These are phyloP conservation scores for Monoplex corrugatus DNA, from an alignment of 2,888 invertebrate species.

Conservation along the genomic window DNA sequence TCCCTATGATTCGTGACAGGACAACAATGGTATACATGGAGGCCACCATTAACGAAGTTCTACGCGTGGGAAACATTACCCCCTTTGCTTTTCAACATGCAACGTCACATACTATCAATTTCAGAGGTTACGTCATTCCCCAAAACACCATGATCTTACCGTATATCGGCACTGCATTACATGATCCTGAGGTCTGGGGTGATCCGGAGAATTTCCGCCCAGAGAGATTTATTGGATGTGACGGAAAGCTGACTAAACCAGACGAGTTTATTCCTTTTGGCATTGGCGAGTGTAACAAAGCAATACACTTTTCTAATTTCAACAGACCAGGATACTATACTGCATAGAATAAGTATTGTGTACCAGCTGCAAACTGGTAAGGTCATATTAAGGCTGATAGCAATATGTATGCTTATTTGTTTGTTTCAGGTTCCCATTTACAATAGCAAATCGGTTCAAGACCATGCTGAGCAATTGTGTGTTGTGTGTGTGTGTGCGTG, in stretches of 20 bases:
- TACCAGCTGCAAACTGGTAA: too few species aligned
- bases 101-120: conserved; percentile 62
- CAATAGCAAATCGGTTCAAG: too few species aligned
- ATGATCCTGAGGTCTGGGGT: conserved; percentile 64
- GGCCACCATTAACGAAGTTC: background rate
- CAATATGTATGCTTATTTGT: too few species aligned
- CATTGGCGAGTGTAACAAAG: conserved; percentile 62
- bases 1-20: background rate
- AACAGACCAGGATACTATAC: too few species aligned
- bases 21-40: background rate
- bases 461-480: too few species aligned
- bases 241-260: conserved; percentile 54
- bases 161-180: conserved; percentile 64
- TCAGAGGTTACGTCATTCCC: conserved; percentile 74
- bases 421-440: too few species aligned
- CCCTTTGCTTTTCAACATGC: conserved; percentile 53
- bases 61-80: background rate
- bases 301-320: too few species aligned
- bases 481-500: too few species aligned
- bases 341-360: too few species aligned
- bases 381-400: too few species aligned
- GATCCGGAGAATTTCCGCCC: conserved; percentile 68
- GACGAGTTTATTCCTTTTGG: conserved; percentile 63
- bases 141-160: conserved; percentile 64
- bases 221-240: conserved; percentile 65